phyloP scores from a whole-genome alignment of 1,140 invertebrate species.

The Caenorhabditis remanei region DNA sequence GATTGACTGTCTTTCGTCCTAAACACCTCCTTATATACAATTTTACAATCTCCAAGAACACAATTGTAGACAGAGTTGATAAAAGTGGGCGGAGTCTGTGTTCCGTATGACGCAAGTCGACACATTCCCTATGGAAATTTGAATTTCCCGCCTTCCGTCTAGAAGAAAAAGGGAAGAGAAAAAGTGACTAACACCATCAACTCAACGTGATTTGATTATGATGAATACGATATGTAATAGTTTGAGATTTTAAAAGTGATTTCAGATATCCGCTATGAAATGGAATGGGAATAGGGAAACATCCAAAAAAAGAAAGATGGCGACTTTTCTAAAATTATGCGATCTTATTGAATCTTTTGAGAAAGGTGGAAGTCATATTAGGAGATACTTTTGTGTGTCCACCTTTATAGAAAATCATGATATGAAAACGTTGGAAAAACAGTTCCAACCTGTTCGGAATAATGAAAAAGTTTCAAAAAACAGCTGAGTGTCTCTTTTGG shows the following conservation, averaged over 20 bases:
- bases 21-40: not conserved
- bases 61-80: not conserved
- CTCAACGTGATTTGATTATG: slow-evolving; percentile 3
- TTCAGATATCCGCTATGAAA: not conserved
- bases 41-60: not conserved
- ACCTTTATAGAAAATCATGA: too few relatives aligned
- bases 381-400: too few relatives aligned
- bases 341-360: too few relatives aligned
- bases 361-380: too few relatives aligned
- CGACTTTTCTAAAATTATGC: too few relatives aligned
- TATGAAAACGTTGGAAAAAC: too few relatives aligned
- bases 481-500: not conserved
- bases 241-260: not conserved
- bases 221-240: not conserved
- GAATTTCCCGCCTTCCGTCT: slow-evolving; percentile 27
- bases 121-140: slow-evolving; percentile 42
- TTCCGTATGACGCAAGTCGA: slow-evolving; percentile 26
- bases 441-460: too few relatives aligned
- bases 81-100: slow-evolving; percentile 4
- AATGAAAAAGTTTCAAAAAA: not conserved
- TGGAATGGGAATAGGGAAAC: too few relatives aligned
- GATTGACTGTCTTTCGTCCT: too few relatives aligned
- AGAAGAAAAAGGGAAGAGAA: not conserved
- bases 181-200: slow-evolving; percentile 2
- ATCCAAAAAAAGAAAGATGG: too few relatives aligned